Percentiles rank a stretch among this genome's conserved stretches.
These are phyloP conservation scores for Dendrolimus punctatus DNA, from an alignment of 1,140 invertebrate species.

Conservation along the genomic window DNA sequence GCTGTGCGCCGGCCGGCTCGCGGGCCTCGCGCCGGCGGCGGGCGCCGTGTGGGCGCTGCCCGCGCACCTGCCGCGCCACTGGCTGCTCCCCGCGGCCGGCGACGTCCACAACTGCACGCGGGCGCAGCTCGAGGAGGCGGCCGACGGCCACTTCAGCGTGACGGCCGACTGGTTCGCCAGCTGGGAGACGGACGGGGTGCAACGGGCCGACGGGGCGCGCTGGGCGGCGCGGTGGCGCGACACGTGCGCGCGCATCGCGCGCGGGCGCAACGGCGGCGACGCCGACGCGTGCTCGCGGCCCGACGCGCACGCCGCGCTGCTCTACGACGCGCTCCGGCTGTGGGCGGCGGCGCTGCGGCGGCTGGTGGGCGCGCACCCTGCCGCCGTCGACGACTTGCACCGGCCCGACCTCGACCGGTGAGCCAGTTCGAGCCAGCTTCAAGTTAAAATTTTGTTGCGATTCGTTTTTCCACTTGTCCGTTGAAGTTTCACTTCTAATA, in stretches of 20 bases:
- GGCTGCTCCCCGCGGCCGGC: slow-evolving; percentile 1
- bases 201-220: slow-evolving; percentile 7
- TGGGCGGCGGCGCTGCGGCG: slow-evolving; percentile 33
- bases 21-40: slow-evolving; percentile 11
- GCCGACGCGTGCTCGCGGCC: slow-evolving; percentile 12
- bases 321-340: slow-evolving; percentile 41
- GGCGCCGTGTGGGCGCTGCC: slow-evolving; percentile 28
- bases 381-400: slow-evolving; percentile 39
- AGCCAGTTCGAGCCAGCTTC: too few relatives aligned
- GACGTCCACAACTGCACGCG: slow-evolving; percentile 15
- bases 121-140: slow-evolving; percentile 14
- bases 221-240: slow-evolving; percentile 6
- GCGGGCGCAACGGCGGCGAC: slow-evolving; percentile 1
- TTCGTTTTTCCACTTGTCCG: too few relatives aligned
- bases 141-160: slow-evolving; percentile 10
- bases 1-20: slow-evolving; percentile 33
- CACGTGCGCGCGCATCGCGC: neutral
- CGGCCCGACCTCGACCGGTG: slow-evolving; percentile 25
- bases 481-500: too few relatives aligned
- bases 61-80: slow-evolving; percentile 5
- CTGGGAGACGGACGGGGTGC: neutral
- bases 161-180: slow-evolving; percentile 9
- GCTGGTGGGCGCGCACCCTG: slow-evolving; percentile 19
- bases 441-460: slow-evolving; percentile 2
- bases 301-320: slow-evolving; percentile 14